Base-by-base conservation (phyloP, 1,140 invertebrate genomes). In the Tetraneura akinire region DNA sequence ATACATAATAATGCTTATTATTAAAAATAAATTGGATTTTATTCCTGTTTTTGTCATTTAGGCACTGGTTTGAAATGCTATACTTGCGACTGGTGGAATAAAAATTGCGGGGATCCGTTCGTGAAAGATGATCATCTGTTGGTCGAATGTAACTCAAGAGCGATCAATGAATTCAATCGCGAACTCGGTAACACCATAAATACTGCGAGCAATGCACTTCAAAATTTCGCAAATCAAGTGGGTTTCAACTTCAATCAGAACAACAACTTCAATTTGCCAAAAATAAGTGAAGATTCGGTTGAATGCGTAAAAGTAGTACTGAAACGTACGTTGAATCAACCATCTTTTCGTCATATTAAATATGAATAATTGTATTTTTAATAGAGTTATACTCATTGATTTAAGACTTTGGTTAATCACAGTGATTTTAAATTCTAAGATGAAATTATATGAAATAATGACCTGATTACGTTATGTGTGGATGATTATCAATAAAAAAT, bases 61-160 rank as follows among this genome's bases (percentile, higher is more conserved):
- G 73, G 73, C 10, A 11, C 32, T 29, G 13, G 73, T 78, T 26
- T 78, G 42, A 78, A 78, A 60, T 78, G 73, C 53, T 78, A 78
- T 10, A 57, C 51, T 45, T 78, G 73, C 26, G 53, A 32, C 8
- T 57, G 53, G 51, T 57, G 73, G 53, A 60, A 14, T 18, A 60
- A 23, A 45, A 60, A 62, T 60, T 78, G 73, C 11, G 51, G 53
- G 9, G 73, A 78, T 18, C 73, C 73, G 13, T 78, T 78, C 32
- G 0, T 60, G 53, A 78, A 78, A 18, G 51, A 78, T 21, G 53
- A 60, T 57, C 14, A 23, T 60, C n/a, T 57, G 23, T 42, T 78
- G 10, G 73, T 57, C 13, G 73, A 78, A 18, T 78, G 73, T 11
- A 78, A 78, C 21, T 60, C 53, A 26, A 60, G 55, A 26, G 21